These are phyloP conservation scores for Plectropomus leopardus DNA, from an alignment of 2,113 vertebrate genomes.

Conservation along the genomic window DNA sequence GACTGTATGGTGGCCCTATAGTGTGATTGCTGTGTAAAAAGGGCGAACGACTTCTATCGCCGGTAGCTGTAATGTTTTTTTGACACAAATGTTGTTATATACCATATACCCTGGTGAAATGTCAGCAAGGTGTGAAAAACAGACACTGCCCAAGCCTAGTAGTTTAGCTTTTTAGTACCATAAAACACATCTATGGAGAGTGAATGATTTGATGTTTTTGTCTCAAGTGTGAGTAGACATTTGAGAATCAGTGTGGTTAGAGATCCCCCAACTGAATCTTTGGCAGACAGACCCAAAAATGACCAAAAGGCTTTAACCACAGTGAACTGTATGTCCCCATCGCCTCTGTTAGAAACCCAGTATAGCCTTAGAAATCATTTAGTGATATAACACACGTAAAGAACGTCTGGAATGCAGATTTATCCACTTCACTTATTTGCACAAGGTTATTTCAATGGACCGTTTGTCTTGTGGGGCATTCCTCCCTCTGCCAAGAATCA, in stretches of 20 bases:
- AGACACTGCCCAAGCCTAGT: no score
- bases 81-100: no score
- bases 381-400: conserved; percentile 20
- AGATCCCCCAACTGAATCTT: conserved; percentile 74
- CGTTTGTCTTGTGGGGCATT: conserved; percentile 53
- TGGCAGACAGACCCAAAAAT: conserved; percentile 79
- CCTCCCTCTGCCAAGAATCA: conserved; percentile 49
- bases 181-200: neutral
- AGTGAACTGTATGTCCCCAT: conserved; percentile 5
- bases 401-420: conserved; percentile 46
- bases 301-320: conserved; percentile 6
- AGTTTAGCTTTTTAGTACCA: conserved; percentile 14
- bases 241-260: conserved; percentile 80
- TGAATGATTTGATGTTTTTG: conserved; percentile 22
- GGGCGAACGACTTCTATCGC: no score
- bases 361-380: conserved; percentile 21
- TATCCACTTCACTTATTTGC: conserved; percentile 31
- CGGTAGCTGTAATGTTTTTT: no score
- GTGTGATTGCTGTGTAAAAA: no score
- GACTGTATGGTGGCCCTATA: no score
- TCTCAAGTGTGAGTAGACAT: conserved; percentile 44
- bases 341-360: neutral
- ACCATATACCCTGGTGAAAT: no score
- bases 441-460: conserved; percentile 59
- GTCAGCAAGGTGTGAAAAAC: no score